Evolutionary conservation across 2,888 invertebrate species (phyloP).

Genomic region (Psylliodes chrysocephalus): DNA sequence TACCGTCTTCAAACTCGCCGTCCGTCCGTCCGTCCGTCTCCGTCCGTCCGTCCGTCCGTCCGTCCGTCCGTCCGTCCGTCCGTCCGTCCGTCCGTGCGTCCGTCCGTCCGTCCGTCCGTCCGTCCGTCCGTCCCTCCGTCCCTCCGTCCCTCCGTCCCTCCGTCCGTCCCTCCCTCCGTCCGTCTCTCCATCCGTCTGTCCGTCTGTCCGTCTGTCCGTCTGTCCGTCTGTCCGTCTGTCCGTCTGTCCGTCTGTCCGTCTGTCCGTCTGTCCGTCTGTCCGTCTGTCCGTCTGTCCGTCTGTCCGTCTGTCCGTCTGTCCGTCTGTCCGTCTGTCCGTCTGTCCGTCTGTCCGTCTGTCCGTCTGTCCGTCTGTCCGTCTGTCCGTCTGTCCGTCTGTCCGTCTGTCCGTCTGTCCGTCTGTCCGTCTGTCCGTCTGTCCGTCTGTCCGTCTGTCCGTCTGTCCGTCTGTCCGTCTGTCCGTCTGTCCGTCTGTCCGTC

Average conservation of each 20-base stretch:
- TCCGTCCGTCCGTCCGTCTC: slow-evolving; percentile 27
- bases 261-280: slow-evolving; percentile 34
- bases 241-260: slow-evolving; percentile 34
- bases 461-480: slow-evolving; percentile 34
- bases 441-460: slow-evolving; percentile 32
- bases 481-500: slow-evolving; percentile 32
- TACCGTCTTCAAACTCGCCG: no score
- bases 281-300: slow-evolving; percentile 34
- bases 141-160: slow-evolving; percentile 29
- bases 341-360: slow-evolving; percentile 34
- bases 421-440: slow-evolving; percentile 34
- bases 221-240: slow-evolving; percentile 35
- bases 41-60: slow-evolving; percentile 31
- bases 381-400: slow-evolving; percentile 34
- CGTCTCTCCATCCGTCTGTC: no score
- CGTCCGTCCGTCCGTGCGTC: slow-evolving; percentile 31
- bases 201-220: slow-evolving; percentile 34
- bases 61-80: slow-evolving; percentile 32
- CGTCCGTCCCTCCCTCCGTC: slow-evolving; percentile 32
- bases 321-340: slow-evolving; percentile 34
- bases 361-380: slow-evolving; percentile 35
- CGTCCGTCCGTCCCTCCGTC: slow-evolving; percentile 28
- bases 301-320: slow-evolving; percentile 35
- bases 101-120: slow-evolving; percentile 31
- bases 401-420: slow-evolving; percentile 34